Evolutionary conservation across 1,140 invertebrate species (phyloP), one percentile per base, ranked within the genome.

Genomic region (Macrosteles quadrilineatus): DNA sequence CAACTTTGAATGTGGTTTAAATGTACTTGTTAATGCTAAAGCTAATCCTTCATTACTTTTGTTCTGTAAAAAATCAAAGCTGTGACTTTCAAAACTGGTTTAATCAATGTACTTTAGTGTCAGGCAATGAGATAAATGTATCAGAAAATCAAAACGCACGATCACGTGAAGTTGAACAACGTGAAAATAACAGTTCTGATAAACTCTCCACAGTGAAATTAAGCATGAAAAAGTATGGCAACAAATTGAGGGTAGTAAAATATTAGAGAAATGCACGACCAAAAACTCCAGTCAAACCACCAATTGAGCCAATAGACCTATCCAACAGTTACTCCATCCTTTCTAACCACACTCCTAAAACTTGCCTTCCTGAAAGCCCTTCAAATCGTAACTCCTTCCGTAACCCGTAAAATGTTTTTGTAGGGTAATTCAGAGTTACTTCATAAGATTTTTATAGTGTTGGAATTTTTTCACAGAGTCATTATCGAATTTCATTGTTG

Each of bases 1-100:
- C n/a, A 29, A 29, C 23, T 59, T 59, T 59, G 55, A 59, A 25
- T 59, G 55, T 59, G 55, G 55, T 2, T 59, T 59, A 29, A 30
- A 59, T 29, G 55, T 59, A 25, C 21, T 59, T 2, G 23, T 59
- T 6, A 59, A 59, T 59, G 55, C 55, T 27, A 59, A n/a, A 59
- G n/a, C 27, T 30, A 59, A 59, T 59, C 2, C 23, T 29, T 2
- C 55, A 59, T 4, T 59, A 59, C 25, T 59, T 6, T 59, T 59
- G 55, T 59, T 29, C 27, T 29, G 4, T 11, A 27, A 12, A 25
- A 6, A 59, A 59, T 27, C 6, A 30, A 25, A 59, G 27, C 12
- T 29, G 25, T 9, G 25, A 59, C 55, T 59, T 59, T 59, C 12
- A 9, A 27, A 25, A 59, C 4, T 59, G 55, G 55, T 59, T 59